Evolutionary conservation across 1,140 invertebrate species (phyloP).

Genomic region (Drosophila bocki): DNA sequence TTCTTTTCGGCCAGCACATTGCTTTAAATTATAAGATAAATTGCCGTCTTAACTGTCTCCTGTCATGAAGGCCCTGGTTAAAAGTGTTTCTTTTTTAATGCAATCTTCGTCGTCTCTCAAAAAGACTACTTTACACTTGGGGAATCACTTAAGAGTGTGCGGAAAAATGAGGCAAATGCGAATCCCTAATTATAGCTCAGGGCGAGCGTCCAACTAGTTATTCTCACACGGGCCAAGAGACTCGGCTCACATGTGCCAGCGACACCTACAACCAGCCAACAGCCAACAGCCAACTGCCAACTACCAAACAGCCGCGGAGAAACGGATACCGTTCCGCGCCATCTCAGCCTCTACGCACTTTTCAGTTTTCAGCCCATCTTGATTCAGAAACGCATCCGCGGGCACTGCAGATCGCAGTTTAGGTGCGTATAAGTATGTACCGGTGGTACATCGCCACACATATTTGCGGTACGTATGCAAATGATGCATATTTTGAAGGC

Average conservation of each 20-base stretch:
- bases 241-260: conserved; percentile 35
- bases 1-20: conserved; percentile 2
- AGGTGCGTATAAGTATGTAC: conserved; percentile 30
- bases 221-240: conserved; percentile 44
- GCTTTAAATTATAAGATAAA: conserved; percentile 32
- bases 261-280: conserved; percentile 36
- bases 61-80: conserved; percentile 32
- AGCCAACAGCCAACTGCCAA: conserved; percentile 3
- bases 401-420: conserved; percentile 40
- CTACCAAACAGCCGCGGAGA: conserved; percentile 52
- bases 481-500: conserved; percentile 34
- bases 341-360: conserved; percentile 77
- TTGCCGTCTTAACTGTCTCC: conserved; percentile 28
- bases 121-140: conserved; percentile 42
- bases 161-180: conserved; percentile 55
- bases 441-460: background rate
- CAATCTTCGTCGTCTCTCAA: conserved; percentile 29
- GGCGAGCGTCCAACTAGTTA: conserved; percentile 46
- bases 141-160: conserved; percentile 53
- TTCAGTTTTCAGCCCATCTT: conserved; percentile 59
- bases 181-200: conserved; percentile 61
- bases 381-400: conserved; percentile 78
- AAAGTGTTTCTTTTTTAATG: conserved; percentile 32
- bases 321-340: conserved; percentile 72
- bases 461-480: conserved; percentile 33